These are phyloP conservation scores for Drosophila sucinea DNA, from an alignment of 1,140 invertebrate genomes.

Conservation along the genomic window DNA sequence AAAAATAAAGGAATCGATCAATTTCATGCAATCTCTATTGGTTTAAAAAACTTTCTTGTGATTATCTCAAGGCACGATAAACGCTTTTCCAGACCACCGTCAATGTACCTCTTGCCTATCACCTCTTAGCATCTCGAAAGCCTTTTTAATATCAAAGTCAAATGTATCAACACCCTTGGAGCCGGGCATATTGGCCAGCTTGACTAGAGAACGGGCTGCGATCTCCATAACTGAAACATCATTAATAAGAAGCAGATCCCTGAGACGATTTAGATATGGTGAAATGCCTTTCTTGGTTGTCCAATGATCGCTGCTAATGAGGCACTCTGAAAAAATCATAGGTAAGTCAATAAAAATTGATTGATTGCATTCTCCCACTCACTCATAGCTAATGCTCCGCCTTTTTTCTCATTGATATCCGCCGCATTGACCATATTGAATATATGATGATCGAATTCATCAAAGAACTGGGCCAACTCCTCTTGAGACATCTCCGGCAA, in stretches of 20 bases:
- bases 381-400: constrained; percentile 97
- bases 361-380: constrained; percentile 61
- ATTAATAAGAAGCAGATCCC: constrained; percentile 94
- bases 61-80: too few species aligned
- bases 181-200: constrained; percentile 94
- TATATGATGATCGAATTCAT: constrained; percentile 97
- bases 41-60: too few species aligned
- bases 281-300: constrained; percentile 95
- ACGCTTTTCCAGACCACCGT: background rate
- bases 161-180: constrained; percentile 97
- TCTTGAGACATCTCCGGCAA: constrained; percentile 95
- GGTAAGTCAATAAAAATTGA: background rate
- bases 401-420: constrained; percentile 97
- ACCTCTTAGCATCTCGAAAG: constrained; percentile 95
- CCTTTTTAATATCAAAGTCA: constrained; percentile 97
- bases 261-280: constrained; percentile 95
- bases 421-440: constrained; percentile 97
- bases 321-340: constrained; percentile 87
- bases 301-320: constrained; percentile 96
- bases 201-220: constrained; percentile 96
- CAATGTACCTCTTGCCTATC: constrained; percentile 90
- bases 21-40: background rate
- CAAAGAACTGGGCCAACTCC: constrained; percentile 94
- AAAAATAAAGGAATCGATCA: background rate
- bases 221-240: constrained; percentile 97